phyloP scores from a whole-genome alignment of 2,113 vertebrate genomes.

The Carassius gibelio region DNA sequence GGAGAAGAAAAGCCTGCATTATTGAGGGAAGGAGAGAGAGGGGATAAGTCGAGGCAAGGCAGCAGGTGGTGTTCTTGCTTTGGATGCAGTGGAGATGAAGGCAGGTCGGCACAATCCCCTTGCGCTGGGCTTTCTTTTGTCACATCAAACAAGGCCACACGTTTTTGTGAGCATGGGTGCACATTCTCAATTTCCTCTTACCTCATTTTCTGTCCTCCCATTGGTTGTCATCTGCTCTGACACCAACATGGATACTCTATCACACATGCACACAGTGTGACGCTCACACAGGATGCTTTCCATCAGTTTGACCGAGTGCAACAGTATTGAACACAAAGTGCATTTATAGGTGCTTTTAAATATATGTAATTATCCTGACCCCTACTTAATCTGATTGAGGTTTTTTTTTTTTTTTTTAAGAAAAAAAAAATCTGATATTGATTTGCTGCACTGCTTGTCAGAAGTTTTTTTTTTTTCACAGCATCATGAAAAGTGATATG shows the following conservation, averaged over 20 bases:
- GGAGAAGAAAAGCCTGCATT: neutral
- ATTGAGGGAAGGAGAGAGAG: constrained; percentile 11
- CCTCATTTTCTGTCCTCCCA: neutral
- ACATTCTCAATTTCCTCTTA: neutral
- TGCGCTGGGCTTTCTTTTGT: constrained; percentile 39
- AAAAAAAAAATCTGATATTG: neutral
- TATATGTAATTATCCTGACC: neutral
- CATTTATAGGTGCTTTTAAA: neutral
- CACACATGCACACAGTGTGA: neutral
- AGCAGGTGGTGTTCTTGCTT: constrained; percentile 19
- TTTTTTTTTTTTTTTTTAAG: neutral
- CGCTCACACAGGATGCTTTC: neutral
- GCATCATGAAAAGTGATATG: neutral
- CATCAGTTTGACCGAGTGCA: neutral
- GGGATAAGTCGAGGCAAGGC: neutral
- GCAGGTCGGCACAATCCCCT: constrained; percentile 25
- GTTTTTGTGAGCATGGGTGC: constrained; percentile 3
- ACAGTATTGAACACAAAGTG: neutral
- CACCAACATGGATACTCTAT: neutral
- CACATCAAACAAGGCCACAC: constrained; percentile 46
- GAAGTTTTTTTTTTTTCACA: neutral
- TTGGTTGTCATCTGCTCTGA: neutral
- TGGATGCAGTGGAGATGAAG: constrained; percentile 41
- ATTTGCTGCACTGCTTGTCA: neutral
- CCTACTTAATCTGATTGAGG: neutral